Percentiles rank a stretch among this genome's conserved stretches.
Conservation (phyloP, 2,113 vertebrate species). For the Podilymbus podiceps region DNA sequence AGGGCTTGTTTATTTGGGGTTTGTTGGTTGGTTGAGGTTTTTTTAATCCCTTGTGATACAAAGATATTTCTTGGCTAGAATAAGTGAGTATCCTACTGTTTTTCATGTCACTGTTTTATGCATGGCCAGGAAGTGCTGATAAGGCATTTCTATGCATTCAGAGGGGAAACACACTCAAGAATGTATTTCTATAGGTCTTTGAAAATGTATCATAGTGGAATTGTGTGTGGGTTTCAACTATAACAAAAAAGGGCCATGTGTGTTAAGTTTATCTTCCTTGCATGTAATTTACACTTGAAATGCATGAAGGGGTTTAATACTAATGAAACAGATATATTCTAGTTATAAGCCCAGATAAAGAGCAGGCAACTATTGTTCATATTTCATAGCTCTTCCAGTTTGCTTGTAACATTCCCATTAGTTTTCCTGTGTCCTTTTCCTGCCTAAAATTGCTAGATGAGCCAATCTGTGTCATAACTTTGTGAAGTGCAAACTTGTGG, state of each 20-base stretch:
- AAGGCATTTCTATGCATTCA: not conserved
- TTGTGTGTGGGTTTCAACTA: not conserved
- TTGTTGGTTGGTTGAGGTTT: not conserved
- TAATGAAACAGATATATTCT: not conserved
- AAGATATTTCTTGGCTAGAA: not conserved
- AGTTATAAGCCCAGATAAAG: not conserved
- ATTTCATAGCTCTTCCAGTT: not conserved
- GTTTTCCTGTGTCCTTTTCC: not conserved
- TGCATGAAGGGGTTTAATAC: not conserved
- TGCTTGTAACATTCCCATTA: not conserved
- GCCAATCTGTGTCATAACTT: not conserved
- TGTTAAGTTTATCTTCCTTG: not conserved
- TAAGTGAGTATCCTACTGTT: not conserved
- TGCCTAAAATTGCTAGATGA: not conserved
- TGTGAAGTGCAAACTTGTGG: not conserved
- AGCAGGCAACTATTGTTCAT: not conserved
- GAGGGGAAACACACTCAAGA: not conserved
- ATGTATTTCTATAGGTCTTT: not conserved
- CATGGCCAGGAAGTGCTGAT: not conserved
- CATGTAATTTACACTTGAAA: not conserved
- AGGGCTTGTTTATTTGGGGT: not conserved
- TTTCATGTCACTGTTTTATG: slow-evolving; percentile 1
- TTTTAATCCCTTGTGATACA: not conserved
- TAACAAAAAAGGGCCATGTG: not conserved
- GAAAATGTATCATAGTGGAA: not conserved